A percentile compares a stretch with the other conserved stretches of the same genome.
Evolutionary conservation across 2,797 vertebrate genomes (phyloP).

Genomic region (Austrolebias charrua): DNA sequence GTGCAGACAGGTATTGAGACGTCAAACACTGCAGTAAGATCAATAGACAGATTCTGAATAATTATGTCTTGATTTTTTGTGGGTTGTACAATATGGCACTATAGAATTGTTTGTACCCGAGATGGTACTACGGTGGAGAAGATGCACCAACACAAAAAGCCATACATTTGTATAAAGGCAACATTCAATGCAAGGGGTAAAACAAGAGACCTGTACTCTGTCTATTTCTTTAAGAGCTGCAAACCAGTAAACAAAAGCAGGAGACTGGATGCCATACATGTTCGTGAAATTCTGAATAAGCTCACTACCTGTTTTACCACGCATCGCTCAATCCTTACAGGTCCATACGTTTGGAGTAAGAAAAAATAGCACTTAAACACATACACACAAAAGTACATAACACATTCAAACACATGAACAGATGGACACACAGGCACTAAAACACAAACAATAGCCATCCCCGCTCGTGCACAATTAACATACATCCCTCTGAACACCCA

Average conservation of each 20-base stretch:
- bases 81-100: constrained; percentile 20
- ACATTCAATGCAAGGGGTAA: constrained; percentile 12
- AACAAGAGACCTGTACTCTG: constrained; percentile 19
- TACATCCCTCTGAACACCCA: constrained; percentile 33
- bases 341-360: constrained; percentile 42
- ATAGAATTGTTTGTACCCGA: constrained; percentile 14
- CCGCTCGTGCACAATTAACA: constrained; percentile 32
- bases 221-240: background rate
- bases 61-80: constrained; percentile 41
- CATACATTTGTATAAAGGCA: background rate
- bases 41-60: constrained; percentile 47
- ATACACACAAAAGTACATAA: constrained; percentile 21
- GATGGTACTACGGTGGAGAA: constrained; percentile 5
- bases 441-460: constrained; percentile 49
- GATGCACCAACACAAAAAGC: constrained; percentile 2
- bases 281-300: constrained; percentile 1
- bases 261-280: background rate
- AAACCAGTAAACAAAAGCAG: constrained; percentile 34
- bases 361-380: constrained; percentile 30
- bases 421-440: constrained; percentile 46
- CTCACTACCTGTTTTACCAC: constrained; percentile 27
- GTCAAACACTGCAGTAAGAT: constrained; percentile 51
- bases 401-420: constrained; percentile 49
- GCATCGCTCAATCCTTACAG: constrained; percentile 46
- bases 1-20: constrained; percentile 33